These are phyloP conservation scores for Ardeotis arabs DNA, from an alignment of 2,113 vertebrate genomes.

Conservation along the genomic window DNA sequence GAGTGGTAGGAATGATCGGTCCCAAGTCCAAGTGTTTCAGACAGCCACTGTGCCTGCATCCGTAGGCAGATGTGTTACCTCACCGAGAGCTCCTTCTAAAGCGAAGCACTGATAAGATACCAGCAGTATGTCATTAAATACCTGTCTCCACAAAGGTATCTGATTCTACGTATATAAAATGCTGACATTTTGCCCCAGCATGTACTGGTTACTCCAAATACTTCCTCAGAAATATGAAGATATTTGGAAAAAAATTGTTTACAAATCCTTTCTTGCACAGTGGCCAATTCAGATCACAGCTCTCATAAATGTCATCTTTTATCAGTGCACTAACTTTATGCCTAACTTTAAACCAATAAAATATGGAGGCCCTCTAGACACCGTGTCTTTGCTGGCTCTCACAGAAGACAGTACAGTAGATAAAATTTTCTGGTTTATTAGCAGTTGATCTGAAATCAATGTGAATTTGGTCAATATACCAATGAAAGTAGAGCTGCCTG, in stretches of 20 bases:
- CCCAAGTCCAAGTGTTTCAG: background rate
- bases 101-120: background rate
- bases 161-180: background rate
- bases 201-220: background rate
- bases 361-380: background rate
- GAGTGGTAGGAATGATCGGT: fast-evolving
- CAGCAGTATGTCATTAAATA: background rate
- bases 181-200: background rate
- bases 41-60: background rate
- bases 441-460: background rate
- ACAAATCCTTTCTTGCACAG: background rate
- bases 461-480: background rate
- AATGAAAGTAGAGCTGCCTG: background rate
- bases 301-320: background rate
- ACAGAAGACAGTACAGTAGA: background rate
- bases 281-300: background rate
- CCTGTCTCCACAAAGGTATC: background rate
- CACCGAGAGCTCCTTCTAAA: background rate
- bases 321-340: background rate
- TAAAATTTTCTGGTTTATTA: background rate
- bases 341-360: background rate
- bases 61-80: background rate
- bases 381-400: fast-evolving
- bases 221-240: background rate
- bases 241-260: background rate